A percentile compares a stretch with the other conserved stretches of the same genome.
These are phyloP conservation scores for Virgularia gustaviana DNA, from an alignment of 92 coral and sea anemone genomes.

Conservation along the genomic window DNA sequence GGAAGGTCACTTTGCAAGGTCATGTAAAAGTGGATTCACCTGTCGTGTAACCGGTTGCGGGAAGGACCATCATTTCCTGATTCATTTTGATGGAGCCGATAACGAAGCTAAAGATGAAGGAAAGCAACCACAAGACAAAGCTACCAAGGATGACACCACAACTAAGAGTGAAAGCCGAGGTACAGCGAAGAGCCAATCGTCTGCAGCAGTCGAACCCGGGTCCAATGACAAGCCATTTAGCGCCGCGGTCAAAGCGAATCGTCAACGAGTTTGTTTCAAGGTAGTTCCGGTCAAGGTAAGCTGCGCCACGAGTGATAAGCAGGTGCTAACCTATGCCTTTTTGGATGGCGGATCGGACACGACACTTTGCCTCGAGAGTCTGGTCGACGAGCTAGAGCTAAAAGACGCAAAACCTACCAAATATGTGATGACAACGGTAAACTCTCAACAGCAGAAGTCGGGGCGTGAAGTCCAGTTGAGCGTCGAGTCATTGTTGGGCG, in stretches of 20 bases:
- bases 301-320: constrained; percentile 22
- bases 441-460: constrained; percentile 30
- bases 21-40: neutral
- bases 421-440: constrained; percentile 54
- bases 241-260: constrained; percentile 24
- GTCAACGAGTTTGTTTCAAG: constrained; percentile 59
- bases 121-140: no score
- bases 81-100: neutral
- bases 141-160: no score
- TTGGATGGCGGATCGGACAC: constrained; percentile 65
- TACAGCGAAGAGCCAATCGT: no score
- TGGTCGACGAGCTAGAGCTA: constrained; percentile 42
- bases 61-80: neutral
- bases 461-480: constrained; percentile 52
- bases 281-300: constrained; percentile 61
- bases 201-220: no score
- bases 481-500: constrained; percentile 60
- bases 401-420: constrained; percentile 39
- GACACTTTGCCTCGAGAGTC: constrained; percentile 52
- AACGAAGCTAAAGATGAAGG: neutral
- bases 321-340: constrained; percentile 52
- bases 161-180: no score
- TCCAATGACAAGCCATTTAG: constrained; percentile 24
- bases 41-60: neutral
- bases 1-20: neutral